Conservation (phyloP, 2,113 vertebrate genomes). For the Eolophus roseicapilla region DNA sequence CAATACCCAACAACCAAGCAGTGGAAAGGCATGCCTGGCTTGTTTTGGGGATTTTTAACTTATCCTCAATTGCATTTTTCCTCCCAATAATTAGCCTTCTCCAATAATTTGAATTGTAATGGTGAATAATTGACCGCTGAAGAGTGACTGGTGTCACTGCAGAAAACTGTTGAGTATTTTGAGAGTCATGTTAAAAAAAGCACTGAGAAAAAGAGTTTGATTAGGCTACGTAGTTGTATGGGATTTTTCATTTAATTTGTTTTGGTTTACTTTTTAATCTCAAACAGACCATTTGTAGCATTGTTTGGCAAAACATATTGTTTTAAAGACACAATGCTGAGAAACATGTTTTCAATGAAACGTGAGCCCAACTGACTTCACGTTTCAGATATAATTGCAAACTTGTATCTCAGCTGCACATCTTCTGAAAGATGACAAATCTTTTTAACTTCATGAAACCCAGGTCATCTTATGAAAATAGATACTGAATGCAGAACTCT, state of each 20-base stretch:
- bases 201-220: not conserved
- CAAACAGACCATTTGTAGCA: not conserved
- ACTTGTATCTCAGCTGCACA: not conserved
- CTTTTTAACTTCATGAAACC: constrained; percentile 23
- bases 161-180: not conserved
- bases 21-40: not conserved
- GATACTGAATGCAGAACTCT: not conserved
- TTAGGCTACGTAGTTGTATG: not conserved
- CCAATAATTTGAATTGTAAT: not conserved
- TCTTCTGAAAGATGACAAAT: constrained; percentile 18
- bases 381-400: constrained; percentile 1
- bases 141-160: not conserved
- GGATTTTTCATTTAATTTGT: not conserved
- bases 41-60: not conserved
- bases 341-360: not conserved
- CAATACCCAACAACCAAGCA: not conserved
- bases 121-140: not conserved
- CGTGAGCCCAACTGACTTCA: not conserved
- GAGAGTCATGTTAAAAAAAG: not conserved
- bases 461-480: not conserved
- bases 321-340: not conserved
- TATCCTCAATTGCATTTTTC: not conserved
- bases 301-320: not conserved
- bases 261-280: constrained; percentile 10
- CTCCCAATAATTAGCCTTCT: not conserved